Percentiles rank a stretch among this genome's conserved stretches.
Conservation (phyloP, 2,888 invertebrate genomes). For the Athripsodes cinereus region DNA sequence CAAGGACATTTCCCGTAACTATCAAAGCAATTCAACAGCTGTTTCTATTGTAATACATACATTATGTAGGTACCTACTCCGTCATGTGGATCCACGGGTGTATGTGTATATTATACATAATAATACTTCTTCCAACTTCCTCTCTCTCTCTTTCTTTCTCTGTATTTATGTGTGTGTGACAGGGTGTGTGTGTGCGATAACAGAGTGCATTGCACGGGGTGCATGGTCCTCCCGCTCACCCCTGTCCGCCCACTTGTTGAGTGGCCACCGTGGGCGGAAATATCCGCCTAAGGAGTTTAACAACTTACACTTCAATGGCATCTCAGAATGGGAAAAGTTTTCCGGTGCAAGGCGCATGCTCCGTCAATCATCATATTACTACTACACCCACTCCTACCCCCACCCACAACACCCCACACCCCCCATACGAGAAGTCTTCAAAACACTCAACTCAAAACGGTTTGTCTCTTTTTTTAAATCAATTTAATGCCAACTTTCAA, state of each 20-base stretch:
- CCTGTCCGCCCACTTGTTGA: slow-evolving; percentile 12
- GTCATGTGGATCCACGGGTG: no score
- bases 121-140: neutral
- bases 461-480: slow-evolving; percentile 2
- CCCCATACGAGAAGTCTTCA: neutral
- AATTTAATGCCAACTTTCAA: neutral
- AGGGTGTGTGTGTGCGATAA: neutral
- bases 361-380: slow-evolving; percentile 3
- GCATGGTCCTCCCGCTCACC: neutral
- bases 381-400: neutral
- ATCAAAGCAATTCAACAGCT: slow-evolving; percentile 1
- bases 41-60: neutral
- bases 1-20: neutral
- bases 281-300: slow-evolving; percentile 9
- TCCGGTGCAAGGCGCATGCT: slow-evolving; percentile 14
- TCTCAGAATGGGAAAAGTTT: slow-evolving; percentile 18
- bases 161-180: neutral
- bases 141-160: no score
- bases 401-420: neutral
- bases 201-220: slow-evolving; percentile 3
- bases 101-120: neutral
- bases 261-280: neutral
- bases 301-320: slow-evolving; percentile 17
- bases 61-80: neutral
- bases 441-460: neutral